phyloP scores from a whole-genome alignment of 64 coral and sea anemone species.

The Stichodactyla mertensii region DNA sequence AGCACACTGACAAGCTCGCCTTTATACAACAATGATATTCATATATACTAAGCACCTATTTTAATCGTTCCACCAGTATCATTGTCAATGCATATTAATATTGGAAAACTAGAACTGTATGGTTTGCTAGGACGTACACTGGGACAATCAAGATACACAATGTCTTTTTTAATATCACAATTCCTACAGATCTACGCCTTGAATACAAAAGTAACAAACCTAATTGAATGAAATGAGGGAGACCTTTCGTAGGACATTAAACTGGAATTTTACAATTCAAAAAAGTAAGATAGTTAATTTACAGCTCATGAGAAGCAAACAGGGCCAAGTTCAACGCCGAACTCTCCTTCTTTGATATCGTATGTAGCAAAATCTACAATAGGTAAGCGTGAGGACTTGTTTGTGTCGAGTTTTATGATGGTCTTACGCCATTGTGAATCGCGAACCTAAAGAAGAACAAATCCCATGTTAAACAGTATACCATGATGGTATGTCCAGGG shows the following conservation, averaged over 20 bases:
- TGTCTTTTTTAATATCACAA: conserved; percentile 12
- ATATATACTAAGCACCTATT: conserved; percentile 24
- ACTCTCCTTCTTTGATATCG: conserved; percentile 47
- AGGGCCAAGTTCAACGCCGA: conserved; percentile 43
- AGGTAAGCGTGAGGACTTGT: conserved; percentile 41
- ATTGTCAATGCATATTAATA: neutral
- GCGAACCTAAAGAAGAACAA: conserved; percentile 19
- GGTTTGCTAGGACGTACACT: neutral
- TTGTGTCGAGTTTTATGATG: conserved; percentile 19
- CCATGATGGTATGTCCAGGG: neutral
- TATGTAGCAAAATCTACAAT: conserved; percentile 53
- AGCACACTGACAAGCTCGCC: neutral
- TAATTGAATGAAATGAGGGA: neutral
- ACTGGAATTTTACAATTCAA: conserved; percentile 32
- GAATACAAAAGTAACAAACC: conserved; percentile 11
- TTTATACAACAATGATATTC: conserved; percentile 33
- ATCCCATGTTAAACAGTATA: neutral
- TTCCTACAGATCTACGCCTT: conserved; percentile 5
- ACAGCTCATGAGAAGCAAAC: conserved; percentile 65
- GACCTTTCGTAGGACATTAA: neutral
- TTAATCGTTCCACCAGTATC: neutral
- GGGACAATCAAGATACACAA: conserved; percentile 1
- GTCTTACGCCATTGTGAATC: conserved; percentile 38
- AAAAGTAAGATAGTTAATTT: conserved; percentile 14
- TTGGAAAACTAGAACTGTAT: neutral